Conservation (phyloP, 2,113 vertebrate genomes). For the Sphyrna mokarran region DNA sequence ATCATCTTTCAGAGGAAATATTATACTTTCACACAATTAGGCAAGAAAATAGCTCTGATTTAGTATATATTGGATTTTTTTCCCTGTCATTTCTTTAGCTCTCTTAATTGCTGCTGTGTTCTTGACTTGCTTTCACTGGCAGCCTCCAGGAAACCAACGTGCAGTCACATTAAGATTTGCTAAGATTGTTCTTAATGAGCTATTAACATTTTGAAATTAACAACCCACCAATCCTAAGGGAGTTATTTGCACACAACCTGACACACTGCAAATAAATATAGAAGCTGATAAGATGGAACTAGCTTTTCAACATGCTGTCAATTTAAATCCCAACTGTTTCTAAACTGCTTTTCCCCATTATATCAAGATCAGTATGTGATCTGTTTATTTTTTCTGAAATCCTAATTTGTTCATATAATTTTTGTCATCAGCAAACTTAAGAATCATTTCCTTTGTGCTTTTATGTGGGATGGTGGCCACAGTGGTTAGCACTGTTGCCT, state of each 20-base stretch:
- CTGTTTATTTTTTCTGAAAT: neutral
- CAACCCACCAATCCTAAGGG: neutral
- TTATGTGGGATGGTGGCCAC: neutral
- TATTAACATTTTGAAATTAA: neutral
- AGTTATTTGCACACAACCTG: neutral
- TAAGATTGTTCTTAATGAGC: neutral
- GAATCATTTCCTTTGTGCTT: neutral
- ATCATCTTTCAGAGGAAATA: neutral
- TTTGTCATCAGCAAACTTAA: neutral
- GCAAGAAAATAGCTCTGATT: neutral
- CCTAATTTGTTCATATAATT: neutral
- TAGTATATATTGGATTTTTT: neutral
- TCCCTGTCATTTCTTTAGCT: neutral
- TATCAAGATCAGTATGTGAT: neutral
- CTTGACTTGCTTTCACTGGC: neutral
- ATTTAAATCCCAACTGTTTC: neutral
- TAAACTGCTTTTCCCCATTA: neutral
- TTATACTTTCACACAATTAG: neutral
- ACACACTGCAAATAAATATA: neutral
- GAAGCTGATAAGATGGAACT: neutral
- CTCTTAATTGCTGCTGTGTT: neutral
- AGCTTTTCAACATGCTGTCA: neutral
- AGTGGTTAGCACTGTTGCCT: too few species aligned
- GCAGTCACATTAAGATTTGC: neutral
- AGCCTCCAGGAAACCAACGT: neutral